phyloP scores from a whole-genome alignment of 2,113 vertebrate species.

The Sisor rabdophorus region DNA sequence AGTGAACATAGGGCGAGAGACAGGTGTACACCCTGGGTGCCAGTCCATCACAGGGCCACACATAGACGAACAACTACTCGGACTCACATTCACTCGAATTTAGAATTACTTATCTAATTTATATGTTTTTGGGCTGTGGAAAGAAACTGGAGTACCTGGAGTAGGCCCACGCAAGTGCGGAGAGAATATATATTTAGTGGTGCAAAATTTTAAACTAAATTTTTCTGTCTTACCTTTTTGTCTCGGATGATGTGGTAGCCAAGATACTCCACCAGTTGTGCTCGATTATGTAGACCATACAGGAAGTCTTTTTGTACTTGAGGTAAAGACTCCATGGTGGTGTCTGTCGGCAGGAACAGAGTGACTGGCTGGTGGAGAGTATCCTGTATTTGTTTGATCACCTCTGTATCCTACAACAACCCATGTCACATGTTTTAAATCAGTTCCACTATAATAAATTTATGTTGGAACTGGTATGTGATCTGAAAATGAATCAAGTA shows the following conservation, averaged over 20 bases:
- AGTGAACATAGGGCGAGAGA: too few species aligned
- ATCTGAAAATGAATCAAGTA: too few species aligned
- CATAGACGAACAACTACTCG: too few species aligned
- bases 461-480: background rate
- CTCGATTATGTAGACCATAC: slow-evolving; percentile 70
- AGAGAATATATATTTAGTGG: too few species aligned
- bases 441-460: background rate
- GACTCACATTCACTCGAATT: too few species aligned
- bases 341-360: slow-evolving; percentile 82
- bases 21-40: too few species aligned
- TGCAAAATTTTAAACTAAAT: too few species aligned
- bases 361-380: slow-evolving; percentile 77
- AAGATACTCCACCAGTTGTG: slow-evolving; percentile 78
- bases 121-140: too few species aligned
- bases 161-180: too few species aligned
- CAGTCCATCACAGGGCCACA: too few species aligned
- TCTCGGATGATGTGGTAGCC: slow-evolving; percentile 83
- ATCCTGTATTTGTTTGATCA: slow-evolving; percentile 71
- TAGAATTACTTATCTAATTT: too few species aligned
- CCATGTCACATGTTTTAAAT: background rate
- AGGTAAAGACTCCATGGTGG: slow-evolving; percentile 70
- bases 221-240: slow-evolving; percentile 68
- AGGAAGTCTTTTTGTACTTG: slow-evolving; percentile 81
- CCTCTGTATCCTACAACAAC: slow-evolving; percentile 71
- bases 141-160: too few species aligned